These are phyloP conservation scores for Diploscapter pachys DNA, from an alignment of 1,140 invertebrate genomes.

Conservation along the genomic window DNA sequence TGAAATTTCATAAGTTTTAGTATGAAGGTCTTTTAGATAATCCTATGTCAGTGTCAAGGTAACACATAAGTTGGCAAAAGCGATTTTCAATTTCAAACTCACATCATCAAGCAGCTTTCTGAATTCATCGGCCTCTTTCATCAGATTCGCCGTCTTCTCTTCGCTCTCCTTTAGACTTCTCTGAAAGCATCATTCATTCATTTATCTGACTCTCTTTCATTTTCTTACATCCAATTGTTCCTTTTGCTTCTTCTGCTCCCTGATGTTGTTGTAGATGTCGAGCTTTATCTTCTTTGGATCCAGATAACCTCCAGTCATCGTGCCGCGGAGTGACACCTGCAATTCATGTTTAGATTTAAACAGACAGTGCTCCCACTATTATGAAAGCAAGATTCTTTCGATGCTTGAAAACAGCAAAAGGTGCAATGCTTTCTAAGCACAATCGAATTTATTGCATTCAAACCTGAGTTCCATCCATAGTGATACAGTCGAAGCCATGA, in stretches of 20 bases:
- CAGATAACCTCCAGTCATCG: constrained; percentile 95
- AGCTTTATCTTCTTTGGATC: constrained; percentile 88
- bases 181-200: too few species aligned
- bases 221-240: background rate
- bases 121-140: too few species aligned
- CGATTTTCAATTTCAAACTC: too few species aligned
- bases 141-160: background rate
- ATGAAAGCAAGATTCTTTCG: constrained; percentile 25
- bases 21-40: too few species aligned
- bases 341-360: constrained; percentile 33
- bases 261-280: constrained; percentile 83
- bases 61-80: too few species aligned
- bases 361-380: background rate
- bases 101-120: too few species aligned
- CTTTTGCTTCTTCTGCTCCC: background rate
- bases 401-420: too few species aligned
- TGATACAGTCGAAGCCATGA: constrained; percentile 93
- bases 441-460: background rate
- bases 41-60: too few species aligned
- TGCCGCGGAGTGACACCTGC: constrained; percentile 76
- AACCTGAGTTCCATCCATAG: constrained; percentile 74
- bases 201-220: too few species aligned
- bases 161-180: background rate
- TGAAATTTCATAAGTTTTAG: too few species aligned
- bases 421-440: too few species aligned